Base-by-base conservation (phyloP, 2,888 invertebrate species). In the Hymenopus coronatus region DNA sequence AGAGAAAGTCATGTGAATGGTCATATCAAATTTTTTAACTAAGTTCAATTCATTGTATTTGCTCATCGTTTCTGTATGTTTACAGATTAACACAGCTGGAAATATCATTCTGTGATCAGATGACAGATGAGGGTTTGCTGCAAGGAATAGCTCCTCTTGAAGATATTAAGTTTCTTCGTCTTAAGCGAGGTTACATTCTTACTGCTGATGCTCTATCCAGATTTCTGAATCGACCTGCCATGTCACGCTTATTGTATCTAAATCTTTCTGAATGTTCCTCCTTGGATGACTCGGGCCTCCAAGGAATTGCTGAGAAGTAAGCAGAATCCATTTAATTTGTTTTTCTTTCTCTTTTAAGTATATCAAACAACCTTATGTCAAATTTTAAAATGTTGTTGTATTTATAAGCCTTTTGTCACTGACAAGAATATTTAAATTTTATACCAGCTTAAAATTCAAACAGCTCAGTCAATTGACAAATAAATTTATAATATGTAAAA, bases 31-130 rank as follows among this genome's bases (percentile, higher is more conserved):
- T 40, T 40, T 40, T 40, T 1, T 40, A 40, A n/a, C n/a, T 40
- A 40, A 40, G 12, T 33, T 33, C 33, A 33, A 8, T 6, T 33
- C 6, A 33, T 4, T 6, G 8, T n/a, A n/a, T n/a, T n/a, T n/a
- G n/a, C n/a, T n/a, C n/a, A n/a, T n/a, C n/a, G n/a, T 20, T 70
- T 0, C 9, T 87, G 27, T 86, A 28, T 87, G 28, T n/a, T 27
- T 85, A 14, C 40, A 89, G 89, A 46, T 28, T 89, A 82, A 85
- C 81, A 15, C 70, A 82, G 15, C 33, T 89, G n/a, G 70, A 89
- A 25, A 86, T 89, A 28, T 89, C 89, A 28, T 89, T 89, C 70
- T 89, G 89, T 70, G 89, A 89, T 27, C 83, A 89, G 28, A 89
- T 89, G 89, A 89, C 89, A 54, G 87, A 89, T 27, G 54, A 28